Conservation (phyloP, 2,888 invertebrate species). For the Crioceris asparagi region DNA sequence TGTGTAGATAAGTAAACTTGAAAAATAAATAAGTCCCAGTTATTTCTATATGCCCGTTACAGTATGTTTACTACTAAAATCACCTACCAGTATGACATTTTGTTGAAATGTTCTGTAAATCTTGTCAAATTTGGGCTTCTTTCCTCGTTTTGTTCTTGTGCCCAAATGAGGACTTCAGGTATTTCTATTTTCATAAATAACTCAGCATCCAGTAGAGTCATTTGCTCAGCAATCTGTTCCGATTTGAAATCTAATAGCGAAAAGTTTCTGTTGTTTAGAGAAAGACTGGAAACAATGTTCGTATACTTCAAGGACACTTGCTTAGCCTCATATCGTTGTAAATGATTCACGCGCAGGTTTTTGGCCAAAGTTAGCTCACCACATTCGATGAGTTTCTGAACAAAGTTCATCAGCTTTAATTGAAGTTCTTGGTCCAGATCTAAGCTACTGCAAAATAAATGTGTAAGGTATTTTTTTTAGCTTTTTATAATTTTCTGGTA, state of each 20-base stretch:
- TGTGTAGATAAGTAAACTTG: no score
- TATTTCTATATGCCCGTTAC: no score
- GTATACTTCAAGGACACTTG: constrained; percentile 21
- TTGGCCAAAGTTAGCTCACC: constrained; percentile 89
- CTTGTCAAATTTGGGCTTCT: constrained; percentile 90
- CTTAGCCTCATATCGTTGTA: constrained; percentile 61
- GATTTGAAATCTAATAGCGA: constrained; percentile 88
- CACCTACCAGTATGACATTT: constrained; percentile 95
- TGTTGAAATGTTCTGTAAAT: constrained; percentile 98
- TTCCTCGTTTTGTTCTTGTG: constrained; percentile 94
- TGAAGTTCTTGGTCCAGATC: constrained; percentile 76
- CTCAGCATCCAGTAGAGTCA: constrained; percentile 93
- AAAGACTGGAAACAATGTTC: constrained; percentile 25
- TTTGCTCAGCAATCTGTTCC: constrained; percentile 92
- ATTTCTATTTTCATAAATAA: constrained; percentile 94
- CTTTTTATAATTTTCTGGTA: neutral
- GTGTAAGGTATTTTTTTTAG: no score
- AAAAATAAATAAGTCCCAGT: no score
- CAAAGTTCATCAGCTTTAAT: constrained; percentile 81
- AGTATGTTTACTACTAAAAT: no score
- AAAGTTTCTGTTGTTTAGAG: constrained; percentile 37
- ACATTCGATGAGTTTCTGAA: constrained; percentile 82
- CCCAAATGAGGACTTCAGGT: constrained; percentile 94
- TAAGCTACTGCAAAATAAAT: constrained; percentile 56
- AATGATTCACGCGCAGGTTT: constrained; percentile 76